phyloP scores from a whole-genome alignment of 2,797 vertebrate species.

The Amniataba percoides region DNA sequence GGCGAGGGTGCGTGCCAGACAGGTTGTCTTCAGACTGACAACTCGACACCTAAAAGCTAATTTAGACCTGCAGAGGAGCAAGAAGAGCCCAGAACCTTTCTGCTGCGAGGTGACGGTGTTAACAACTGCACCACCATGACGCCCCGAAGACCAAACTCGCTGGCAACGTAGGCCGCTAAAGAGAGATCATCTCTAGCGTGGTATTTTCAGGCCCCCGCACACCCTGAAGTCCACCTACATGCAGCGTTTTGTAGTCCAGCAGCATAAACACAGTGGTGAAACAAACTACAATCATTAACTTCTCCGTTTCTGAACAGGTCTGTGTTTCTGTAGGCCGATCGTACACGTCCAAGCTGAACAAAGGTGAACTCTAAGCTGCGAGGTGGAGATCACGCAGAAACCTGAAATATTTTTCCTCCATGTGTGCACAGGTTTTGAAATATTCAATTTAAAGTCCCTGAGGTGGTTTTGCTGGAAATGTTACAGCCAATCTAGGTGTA shows the following conservation, averaged over 20 bases:
- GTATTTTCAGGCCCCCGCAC: not conserved
- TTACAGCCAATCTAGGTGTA: not conserved
- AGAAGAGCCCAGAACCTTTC: no score
- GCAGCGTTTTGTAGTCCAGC: not conserved
- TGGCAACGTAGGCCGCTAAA: no score
- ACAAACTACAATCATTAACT: not conserved
- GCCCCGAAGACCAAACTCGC: not conserved
- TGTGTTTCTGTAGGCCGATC: not conserved
- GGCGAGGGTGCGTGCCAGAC: not conserved
- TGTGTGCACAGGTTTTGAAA: not conserved
- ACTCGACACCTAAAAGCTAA: not conserved
- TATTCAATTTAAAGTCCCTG: not conserved
- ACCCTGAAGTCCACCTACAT: not conserved
- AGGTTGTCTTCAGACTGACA: not conserved
- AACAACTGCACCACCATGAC: no score
- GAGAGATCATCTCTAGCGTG: not conserved
- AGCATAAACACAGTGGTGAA: not conserved
- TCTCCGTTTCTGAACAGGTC: not conserved
- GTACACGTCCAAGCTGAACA: not conserved
- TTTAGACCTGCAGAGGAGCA: not conserved
- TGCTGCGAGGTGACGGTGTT: not conserved
- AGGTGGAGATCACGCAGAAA: not conserved
- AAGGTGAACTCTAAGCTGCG: not conserved
- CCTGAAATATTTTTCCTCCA: no score
- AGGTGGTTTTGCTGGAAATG: not conserved